Evolutionary conservation across 2,113 vertebrate species (phyloP).

Genomic region (Periophthalmus modestus): DNA sequence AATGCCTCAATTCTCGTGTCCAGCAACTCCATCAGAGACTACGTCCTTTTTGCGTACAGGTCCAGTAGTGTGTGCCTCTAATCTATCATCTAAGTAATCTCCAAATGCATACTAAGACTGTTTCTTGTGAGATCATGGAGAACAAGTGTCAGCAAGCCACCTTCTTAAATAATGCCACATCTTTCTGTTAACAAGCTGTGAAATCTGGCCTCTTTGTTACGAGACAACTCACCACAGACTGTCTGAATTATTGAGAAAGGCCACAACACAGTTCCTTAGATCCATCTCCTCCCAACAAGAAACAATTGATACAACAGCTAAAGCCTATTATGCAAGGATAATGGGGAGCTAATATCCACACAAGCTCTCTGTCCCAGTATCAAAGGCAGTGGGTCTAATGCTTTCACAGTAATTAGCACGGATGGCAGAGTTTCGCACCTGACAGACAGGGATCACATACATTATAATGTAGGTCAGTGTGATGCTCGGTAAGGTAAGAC

Average conservation of each 20-base stretch:
- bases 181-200: slow-evolving; percentile 40
- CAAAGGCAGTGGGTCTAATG: neutral
- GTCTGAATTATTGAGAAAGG: slow-evolving; percentile 57
- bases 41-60: slow-evolving; percentile 70
- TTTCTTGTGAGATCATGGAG: neutral
- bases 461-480: slow-evolving; percentile 21
- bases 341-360: slow-evolving; percentile 5
- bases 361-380: neutral
- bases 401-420: slow-evolving; percentile 16
- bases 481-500: slow-evolving; percentile 30
- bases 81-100: no score
- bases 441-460: slow-evolving; percentile 17
- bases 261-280: slow-evolving; percentile 12
- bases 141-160: slow-evolving; percentile 2
- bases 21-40: slow-evolving; percentile 65
- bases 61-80: slow-evolving; percentile 8
- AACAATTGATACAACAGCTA: slow-evolving; percentile 1
- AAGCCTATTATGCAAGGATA: neutral
- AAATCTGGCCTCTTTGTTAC: slow-evolving; percentile 29
- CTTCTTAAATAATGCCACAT: slow-evolving; percentile 24
- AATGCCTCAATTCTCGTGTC: slow-evolving; percentile 66
- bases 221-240: slow-evolving; percentile 29
- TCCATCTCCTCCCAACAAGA: neutral
- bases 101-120: neutral
- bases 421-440: slow-evolving; percentile 10